phyloP scores from a whole-genome alignment of 37 sponge, comb jelly and placozoan genomes.

The Lycopodina hypogea region DNA sequence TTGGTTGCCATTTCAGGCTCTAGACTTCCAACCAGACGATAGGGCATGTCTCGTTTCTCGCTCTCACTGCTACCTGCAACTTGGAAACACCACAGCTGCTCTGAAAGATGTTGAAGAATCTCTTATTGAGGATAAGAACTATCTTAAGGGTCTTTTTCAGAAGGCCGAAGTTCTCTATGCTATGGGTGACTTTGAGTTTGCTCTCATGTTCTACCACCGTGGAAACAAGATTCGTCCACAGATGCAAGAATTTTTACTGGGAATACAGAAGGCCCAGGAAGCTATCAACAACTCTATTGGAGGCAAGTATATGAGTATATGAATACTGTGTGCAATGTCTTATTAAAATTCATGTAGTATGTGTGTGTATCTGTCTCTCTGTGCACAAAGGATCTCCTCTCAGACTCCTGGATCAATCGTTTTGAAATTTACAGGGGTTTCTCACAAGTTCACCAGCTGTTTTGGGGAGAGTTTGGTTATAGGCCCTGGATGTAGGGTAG shows the following conservation, averaged over 20 bases:
- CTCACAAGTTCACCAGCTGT: no score
- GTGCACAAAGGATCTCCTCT: constrained; percentile 3
- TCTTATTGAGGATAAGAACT: constrained; percentile 85
- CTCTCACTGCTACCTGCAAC: constrained; percentile 87
- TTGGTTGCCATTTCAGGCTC: no score
- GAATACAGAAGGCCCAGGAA: constrained; percentile 97
- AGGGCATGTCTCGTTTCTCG: constrained; percentile 80
- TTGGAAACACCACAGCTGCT: constrained; percentile 77
- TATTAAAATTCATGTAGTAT: neutral
- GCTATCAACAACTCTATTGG: constrained; percentile 97
- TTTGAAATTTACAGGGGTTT: no score
- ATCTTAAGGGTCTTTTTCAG: constrained; percentile 75
- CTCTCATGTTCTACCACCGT: constrained; percentile 91
- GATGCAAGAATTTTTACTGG: constrained; percentile 85
- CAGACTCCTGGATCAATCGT: no score
- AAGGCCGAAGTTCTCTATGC: constrained; percentile 93
- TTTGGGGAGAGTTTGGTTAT: no score
- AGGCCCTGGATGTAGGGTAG: no score
- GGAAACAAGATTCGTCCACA: constrained; percentile 93
- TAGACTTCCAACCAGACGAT: constrained; percentile 87
- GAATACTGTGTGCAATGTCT: neutral
- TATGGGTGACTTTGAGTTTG: constrained; percentile 97
- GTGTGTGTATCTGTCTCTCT: neutral
- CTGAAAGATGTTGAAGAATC: constrained; percentile 89
- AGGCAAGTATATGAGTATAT: constrained; percentile 69